Conservation (phyloP, 2,888 invertebrate genomes). For the Macaria notata region DNA sequence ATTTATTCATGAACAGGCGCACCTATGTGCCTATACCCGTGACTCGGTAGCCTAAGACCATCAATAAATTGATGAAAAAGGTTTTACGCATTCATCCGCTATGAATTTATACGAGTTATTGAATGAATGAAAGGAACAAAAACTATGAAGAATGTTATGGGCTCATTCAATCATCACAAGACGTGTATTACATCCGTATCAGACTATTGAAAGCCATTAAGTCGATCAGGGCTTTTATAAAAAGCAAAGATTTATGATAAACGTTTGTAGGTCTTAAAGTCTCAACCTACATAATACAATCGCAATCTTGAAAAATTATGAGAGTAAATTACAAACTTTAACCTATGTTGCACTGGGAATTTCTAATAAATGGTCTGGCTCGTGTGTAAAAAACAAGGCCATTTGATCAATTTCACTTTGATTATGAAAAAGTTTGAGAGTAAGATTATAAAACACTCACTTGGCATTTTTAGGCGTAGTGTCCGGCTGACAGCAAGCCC, state of each 20-base stretch:
- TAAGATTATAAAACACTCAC: conserved; percentile 82
- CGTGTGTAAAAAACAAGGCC: no score
- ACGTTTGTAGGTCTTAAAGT: no score
- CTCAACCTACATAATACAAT: no score
- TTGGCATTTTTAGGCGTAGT: conserved; percentile 93
- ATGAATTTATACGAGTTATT: conserved; percentile 16
- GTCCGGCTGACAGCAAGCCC: conserved; percentile 76
- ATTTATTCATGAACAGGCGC: conserved; percentile 47
- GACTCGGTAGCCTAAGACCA: conserved; percentile 27
- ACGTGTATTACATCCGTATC: conserved; percentile 1
- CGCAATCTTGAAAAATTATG: no score
- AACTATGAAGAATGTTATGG: conserved; percentile 7
- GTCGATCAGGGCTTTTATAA: conserved; percentile 1
- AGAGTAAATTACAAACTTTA: no score
- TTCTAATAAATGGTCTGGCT: no score
- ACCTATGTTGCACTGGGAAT: no score
- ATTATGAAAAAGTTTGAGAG: no score
- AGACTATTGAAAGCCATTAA: neutral
- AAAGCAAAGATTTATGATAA: neutral
- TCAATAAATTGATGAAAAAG: conserved; percentile 23
- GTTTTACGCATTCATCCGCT: conserved; percentile 6
- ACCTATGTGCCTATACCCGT: conserved; percentile 10
- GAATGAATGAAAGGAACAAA: conserved; percentile 13
- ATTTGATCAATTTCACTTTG: no score
- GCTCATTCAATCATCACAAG: conserved; percentile 7